phyloP scores from a whole-genome alignment of 2,797 vertebrate genomes.

The Pelochelys cantorii region DNA sequence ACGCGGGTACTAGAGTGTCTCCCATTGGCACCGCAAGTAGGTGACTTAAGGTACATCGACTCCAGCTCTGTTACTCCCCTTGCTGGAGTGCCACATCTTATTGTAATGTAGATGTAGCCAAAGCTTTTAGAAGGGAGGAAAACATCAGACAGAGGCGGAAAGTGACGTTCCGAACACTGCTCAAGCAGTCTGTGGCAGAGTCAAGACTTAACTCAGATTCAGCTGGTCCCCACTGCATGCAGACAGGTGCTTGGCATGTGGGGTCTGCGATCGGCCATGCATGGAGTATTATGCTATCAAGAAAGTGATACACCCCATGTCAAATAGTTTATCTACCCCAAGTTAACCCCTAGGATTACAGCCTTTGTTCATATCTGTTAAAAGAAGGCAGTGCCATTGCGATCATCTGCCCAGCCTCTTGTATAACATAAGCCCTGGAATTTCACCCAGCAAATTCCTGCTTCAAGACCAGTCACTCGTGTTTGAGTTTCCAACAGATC shows the following conservation, averaged over 20 bases:
- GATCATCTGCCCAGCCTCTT: not conserved
- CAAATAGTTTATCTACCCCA: fast-evolving
- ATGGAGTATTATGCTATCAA: not conserved
- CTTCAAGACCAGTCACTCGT: not conserved
- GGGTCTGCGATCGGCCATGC: fast-evolving
- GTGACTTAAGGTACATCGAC: too few species aligned
- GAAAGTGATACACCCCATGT: fast-evolving
- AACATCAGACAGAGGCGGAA: not conserved
- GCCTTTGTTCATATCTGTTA: not conserved
- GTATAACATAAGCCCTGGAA: not conserved
- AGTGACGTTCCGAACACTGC: not conserved
- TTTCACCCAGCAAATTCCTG: not conserved
- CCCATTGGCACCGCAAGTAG: too few species aligned
- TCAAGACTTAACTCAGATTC: not conserved
- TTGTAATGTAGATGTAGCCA: too few species aligned
- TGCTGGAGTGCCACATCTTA: too few species aligned
- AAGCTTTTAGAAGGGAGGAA: not conserved
- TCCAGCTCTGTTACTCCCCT: too few species aligned
- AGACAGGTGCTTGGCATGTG: fast-evolving
- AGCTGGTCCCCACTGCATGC: fast-evolving
- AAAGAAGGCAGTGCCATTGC: fast-evolving
- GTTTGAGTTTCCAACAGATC: not conserved
- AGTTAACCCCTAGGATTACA: not conserved
- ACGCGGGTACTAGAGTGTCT: too few species aligned
- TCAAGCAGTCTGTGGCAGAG: fast-evolving